A percentile compares a stretch with the other conserved stretches of the same genome.
These are phyloP conservation scores for Hyperoodon ampullatus DNA, from an alignment of 2,113 vertebrate genomes.

Conservation along the genomic window DNA sequence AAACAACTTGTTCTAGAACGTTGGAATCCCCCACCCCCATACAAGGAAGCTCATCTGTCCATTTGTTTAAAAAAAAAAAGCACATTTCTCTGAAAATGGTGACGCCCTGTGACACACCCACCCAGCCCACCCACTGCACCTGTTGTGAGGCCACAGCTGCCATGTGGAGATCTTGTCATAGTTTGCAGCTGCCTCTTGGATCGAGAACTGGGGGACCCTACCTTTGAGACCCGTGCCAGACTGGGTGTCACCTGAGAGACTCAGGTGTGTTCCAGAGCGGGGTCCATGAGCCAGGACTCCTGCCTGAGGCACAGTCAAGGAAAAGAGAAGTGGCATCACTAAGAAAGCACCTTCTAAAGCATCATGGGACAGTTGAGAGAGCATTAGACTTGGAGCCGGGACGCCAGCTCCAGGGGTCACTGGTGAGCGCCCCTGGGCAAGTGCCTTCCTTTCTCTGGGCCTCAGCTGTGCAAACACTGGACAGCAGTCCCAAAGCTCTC, in stretches of 20 bases:
- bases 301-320: not conserved
- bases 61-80: not conserved
- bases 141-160: not conserved
- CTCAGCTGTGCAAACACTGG: not conserved
- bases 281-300: not conserved
- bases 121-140: rapidly evolving
- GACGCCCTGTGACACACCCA: rapidly evolving
- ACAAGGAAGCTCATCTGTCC: not conserved
- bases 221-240: not conserved
- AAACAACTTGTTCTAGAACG: not conserved
- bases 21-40: not conserved
- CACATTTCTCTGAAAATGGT: not conserved
- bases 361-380: rapidly evolving
- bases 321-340: rapidly evolving
- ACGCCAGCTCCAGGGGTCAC: not conserved
- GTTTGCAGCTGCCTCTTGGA: not conserved
- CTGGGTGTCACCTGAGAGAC: not conserved
- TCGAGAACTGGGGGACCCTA: not conserved
- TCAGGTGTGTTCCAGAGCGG: rapidly evolving
- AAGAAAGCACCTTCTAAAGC: not conserved
- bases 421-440: rapidly evolving
- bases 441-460: not conserved
- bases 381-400: not conserved
- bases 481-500: not conserved
- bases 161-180: not conserved